Evolutionary conservation across 2,888 invertebrate species (phyloP).

Genomic region (Trypoxylon attenuatum): DNA sequence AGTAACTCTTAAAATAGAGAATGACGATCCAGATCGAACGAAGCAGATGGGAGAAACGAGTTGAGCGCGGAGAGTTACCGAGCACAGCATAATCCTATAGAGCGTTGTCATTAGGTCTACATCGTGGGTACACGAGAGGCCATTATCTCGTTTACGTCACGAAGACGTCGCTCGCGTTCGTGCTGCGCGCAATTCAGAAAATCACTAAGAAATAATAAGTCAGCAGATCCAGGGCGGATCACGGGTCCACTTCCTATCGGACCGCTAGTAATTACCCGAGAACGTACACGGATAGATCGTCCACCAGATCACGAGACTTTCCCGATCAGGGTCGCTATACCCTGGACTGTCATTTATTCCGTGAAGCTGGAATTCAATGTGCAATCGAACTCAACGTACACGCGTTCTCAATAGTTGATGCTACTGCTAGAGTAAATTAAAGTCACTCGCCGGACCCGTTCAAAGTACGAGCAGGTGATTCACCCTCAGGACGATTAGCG

Average conservation of each 20-base stretch:
- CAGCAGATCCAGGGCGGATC: conserved; percentile 39
- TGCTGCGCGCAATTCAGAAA: conserved; percentile 69
- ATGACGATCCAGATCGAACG: not conserved
- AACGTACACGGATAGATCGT: conserved; percentile 42
- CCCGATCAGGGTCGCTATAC: conserved; percentile 2
- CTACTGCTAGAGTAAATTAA: too few species aligned
- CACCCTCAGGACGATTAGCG: not conserved
- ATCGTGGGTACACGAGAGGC: conserved; percentile 65
- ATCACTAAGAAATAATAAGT: conserved; percentile 72
- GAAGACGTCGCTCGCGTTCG: conserved; percentile 63
- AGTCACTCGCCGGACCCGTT: not conserved
- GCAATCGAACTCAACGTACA: not conserved
- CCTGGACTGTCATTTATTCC: conserved; percentile 7
- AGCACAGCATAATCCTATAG: conserved; percentile 63
- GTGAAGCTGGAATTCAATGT: conserved; percentile 4
- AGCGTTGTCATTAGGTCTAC: conserved; percentile 69
- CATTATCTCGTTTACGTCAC: conserved; percentile 72
- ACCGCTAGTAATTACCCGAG: conserved; percentile 50
- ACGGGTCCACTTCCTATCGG: conserved; percentile 31
- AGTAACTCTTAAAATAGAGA: conserved; percentile 1
- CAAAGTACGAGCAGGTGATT: not conserved
- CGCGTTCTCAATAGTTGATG: not conserved
- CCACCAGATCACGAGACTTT: conserved; percentile 39
- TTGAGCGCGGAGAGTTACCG: conserved; percentile 52
- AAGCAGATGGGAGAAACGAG: not conserved